Base-by-base conservation (phyloP, 1,140 invertebrate species). In the Pararge aegeria region DNA sequence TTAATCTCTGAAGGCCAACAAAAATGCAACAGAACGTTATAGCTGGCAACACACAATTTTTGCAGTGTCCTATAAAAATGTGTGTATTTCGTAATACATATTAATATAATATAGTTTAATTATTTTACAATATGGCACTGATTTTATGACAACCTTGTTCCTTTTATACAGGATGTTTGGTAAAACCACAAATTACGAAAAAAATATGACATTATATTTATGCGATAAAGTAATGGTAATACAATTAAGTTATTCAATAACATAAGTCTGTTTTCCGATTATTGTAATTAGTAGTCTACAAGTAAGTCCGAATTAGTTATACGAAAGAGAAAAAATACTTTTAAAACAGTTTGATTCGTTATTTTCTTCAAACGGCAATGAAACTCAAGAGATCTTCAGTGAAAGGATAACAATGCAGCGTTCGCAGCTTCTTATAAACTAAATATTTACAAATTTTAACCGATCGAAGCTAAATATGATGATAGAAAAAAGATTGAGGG, bases 321-420 rank as follows among this genome's bases (percentile, higher is more conserved):
- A 16, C 16, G 2, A 12, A 46, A 46, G 12, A 46, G 18, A 46
- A 20, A 46, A 46, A 20, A n/a, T n/a, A 53, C 55, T 75, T 80
- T 75, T 79, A 73, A 81, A 76, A 75, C 64, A 67, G 70, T 55
- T 77, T 48, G 66, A 70, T 73, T 75, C 68, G 80, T 75, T 80
- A 83, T 63, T 63, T 76, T 68, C 78, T 66, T 77, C 71, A 51
- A 64, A 57, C 83, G 86, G 83, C 86, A 86, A 74, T 77, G 83
- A 83, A 87, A 86, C 73, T 75, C 86, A 84, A 89, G 86, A 89
- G 86, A 89, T 89, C 86, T 89, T 89, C 68, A 82, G 86, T 89
- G 86, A 89, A 89, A 89, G 86, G 78, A 89, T 84, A 89, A 89
- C 83, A 89, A 89, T 80, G 71, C 70, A 75, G 76, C 83, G 69